Conservation (phyloP, 2,888 invertebrate species). For the Caenorhabditis parvicauda region DNA sequence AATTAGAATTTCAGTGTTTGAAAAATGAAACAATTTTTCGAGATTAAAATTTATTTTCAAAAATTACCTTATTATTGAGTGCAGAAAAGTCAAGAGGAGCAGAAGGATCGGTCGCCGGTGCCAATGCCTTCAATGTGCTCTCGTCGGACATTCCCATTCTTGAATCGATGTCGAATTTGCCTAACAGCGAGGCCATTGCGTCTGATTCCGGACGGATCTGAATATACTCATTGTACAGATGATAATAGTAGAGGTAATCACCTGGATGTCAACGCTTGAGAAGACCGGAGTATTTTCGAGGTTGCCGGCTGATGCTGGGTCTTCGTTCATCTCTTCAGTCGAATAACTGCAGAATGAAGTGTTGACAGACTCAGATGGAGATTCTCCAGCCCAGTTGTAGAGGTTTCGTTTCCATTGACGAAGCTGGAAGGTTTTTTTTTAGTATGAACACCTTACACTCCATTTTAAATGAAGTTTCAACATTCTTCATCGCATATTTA, state of each 20-base stretch:
- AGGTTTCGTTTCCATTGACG: conserved; percentile 53
- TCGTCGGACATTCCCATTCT: conserved; percentile 41
- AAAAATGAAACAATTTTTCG: not conserved
- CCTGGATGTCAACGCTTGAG: conserved; percentile 16
- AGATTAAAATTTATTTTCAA: not conserved
- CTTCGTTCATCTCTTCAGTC: conserved; percentile 22
- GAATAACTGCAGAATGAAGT: conserved; percentile 44
- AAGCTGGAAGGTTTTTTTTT: conserved; percentile 22
- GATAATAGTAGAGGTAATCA: not conserved
- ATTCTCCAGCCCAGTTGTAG: conserved; percentile 57
- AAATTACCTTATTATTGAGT: conserved; percentile 1
- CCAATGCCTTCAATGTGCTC: conserved; percentile 51
- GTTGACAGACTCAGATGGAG: conserved; percentile 52
- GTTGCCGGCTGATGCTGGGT: conserved; percentile 7
- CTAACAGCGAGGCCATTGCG: conserved; percentile 56
- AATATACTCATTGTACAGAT: not conserved
- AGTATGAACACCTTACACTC: not conserved
- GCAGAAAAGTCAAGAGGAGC: conserved; percentile 48
- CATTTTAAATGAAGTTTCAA: no score
- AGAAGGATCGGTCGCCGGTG: conserved; percentile 12
- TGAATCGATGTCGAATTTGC: conserved; percentile 54
- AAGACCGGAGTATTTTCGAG: conserved; percentile 13
- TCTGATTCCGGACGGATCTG: conserved; percentile 49
- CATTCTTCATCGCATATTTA: not conserved
- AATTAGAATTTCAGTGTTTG: not conserved